Evolutionary conservation across 2,888 invertebrate species (phyloP), one percentile per base, ranked within the genome.

Genomic region (Dasypolia templi): DNA sequence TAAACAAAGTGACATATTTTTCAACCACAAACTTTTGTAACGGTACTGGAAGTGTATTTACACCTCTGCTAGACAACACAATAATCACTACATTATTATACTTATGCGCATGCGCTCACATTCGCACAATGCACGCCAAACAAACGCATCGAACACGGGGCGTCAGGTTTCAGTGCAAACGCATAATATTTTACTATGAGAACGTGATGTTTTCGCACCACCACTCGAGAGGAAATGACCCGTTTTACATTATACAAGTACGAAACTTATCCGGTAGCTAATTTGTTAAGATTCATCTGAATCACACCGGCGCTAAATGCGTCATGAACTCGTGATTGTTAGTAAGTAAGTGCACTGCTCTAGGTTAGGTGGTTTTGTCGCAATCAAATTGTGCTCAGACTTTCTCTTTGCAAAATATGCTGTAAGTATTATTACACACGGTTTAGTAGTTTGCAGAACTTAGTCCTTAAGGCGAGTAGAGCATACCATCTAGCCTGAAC

Each of bases 181-280:
- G 83, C 82, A 82, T 86, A 87, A 88, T 89, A 89, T 90, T 91
- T 91, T 88, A 90, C 89, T 89, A 86, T 88, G 88, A 86, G 91
- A 91, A 91, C 91, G 92, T 92, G 91, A 91, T 90, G 89, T 91
- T 91, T 89, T 90, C 68, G 63, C 67, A 79, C 64, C 7, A 58
- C 70, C 74, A 79, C 79, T 79, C 66, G 59, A 75, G 83, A 81
- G 81, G 85, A 87, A 86, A 85, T 82, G 72, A 71, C 73, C 79
- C 80, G 68, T 80, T 79, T 81, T 79, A 79, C 81, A 69, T 39
- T 73, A 32, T 79, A 72, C 65, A 78, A 69, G 53, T 63, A 62
- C 35, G 42, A 39, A 72, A 67, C 44, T 80, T 80, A 71, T 72
- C 53, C 71, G 81, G 83, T 72, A 75, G 75, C 72, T 56, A 63